A percentile compares a stretch with the other conserved stretches of the same genome.
Evolutionary conservation across 1,140 invertebrate genomes (phyloP).

Genomic region (Papilio machaon): DNA sequence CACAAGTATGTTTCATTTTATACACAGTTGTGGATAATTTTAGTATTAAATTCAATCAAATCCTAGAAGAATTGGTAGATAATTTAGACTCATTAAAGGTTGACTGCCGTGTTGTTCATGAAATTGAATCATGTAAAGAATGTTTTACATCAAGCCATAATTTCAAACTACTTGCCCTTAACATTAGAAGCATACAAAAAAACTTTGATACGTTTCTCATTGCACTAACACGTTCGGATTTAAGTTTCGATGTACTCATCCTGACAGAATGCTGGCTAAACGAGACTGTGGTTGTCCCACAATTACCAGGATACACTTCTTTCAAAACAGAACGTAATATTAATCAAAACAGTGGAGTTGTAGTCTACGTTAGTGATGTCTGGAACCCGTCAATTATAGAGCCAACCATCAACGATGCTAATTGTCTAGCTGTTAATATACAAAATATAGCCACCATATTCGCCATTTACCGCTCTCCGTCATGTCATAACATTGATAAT

Average conservation of each 20-base stretch:
- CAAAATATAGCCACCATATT: constrained; percentile 27
- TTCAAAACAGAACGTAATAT: constrained; percentile 40
- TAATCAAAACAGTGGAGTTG: constrained; percentile 50
- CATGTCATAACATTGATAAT: constrained; percentile 35
- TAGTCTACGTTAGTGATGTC: constrained; percentile 43
- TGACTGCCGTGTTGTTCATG: constrained; percentile 31
- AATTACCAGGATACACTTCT: not conserved
- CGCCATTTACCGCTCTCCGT: constrained; percentile 43
- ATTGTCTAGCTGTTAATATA: constrained; percentile 43
- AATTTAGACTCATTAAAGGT: constrained; percentile 22
- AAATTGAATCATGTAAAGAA: constrained; percentile 31
- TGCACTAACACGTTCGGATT: constrained; percentile 30
- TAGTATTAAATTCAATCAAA: constrained; percentile 32
- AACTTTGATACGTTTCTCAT: constrained; percentile 39
- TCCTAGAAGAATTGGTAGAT: constrained; percentile 20
- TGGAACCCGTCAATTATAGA: constrained; percentile 39
- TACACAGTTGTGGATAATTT: not conserved
- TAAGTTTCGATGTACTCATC: too few relatives aligned
- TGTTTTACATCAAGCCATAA: constrained; percentile 9
- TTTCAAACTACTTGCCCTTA: constrained; percentile 35
- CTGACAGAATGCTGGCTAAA: too few relatives aligned
- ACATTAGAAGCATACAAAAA: constrained; percentile 38
- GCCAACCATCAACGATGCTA: constrained; percentile 41
- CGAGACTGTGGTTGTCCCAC: too few relatives aligned
- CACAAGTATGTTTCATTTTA: not conserved